Evolutionary conservation across 2,797 vertebrate species (phyloP).

Genomic region (Rhincodon typus): DNA sequence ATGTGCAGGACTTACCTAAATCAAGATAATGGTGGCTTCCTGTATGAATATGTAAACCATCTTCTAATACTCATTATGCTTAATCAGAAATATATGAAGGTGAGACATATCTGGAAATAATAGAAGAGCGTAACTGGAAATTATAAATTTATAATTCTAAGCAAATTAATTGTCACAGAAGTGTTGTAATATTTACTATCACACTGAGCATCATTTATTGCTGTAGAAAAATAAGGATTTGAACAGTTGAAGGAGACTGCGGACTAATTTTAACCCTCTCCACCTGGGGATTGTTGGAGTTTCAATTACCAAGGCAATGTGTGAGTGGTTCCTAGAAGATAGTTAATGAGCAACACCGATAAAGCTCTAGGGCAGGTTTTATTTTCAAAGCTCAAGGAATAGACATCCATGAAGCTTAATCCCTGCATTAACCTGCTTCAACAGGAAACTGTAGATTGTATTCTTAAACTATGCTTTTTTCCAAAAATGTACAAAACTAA

Average conservation of each 20-base stretch:
- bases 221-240: neutral
- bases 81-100: neutral
- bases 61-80: neutral
- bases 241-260: too few relatives aligned
- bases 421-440: neutral
- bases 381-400: neutral
- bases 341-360: neutral
- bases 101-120: slow-evolving; percentile 13
- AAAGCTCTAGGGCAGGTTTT: neutral
- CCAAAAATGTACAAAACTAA: neutral
- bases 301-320: neutral
- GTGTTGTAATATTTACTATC: neutral
- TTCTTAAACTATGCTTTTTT: neutral
- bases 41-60: neutral
- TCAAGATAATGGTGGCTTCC: neutral
- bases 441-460: neutral
- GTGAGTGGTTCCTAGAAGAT: neutral
- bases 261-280: neutral
- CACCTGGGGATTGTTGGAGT: neutral
- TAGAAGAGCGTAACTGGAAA: neutral
- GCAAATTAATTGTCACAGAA: neutral
- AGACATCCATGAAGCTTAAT: neutral
- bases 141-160: neutral
- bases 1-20: neutral
- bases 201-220: neutral